Percentiles rank a stretch among this genome's conserved stretches.
Evolutionary conservation across 2,113 vertebrate species (phyloP).

Genomic region (Ciconia maguari): DNA sequence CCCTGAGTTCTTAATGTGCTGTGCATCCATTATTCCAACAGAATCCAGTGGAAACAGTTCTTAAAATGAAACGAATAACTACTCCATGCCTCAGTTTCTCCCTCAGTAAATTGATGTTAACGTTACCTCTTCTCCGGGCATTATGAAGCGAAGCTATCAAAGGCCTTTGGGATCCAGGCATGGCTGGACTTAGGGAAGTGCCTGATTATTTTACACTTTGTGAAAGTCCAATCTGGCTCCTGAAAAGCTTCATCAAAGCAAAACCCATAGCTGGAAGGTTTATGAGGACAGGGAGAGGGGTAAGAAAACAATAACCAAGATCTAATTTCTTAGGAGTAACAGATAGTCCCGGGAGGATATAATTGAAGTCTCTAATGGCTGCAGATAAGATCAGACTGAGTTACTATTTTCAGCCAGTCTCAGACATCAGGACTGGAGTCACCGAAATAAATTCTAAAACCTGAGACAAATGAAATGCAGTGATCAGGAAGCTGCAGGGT

Average conservation of each 20-base stretch:
- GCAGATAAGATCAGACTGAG: constrained; percentile 57
- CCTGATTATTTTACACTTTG: background rate
- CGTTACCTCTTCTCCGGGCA: background rate
- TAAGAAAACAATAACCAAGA: constrained; percentile 32
- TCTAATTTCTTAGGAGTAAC: constrained; percentile 57
- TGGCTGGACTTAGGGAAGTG: background rate
- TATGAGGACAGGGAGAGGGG: constrained; percentile 40
- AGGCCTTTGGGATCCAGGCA: background rate
- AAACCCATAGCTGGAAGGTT: background rate
- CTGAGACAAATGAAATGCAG: constrained; percentile 30
- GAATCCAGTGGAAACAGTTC: background rate
- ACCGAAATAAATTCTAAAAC: constrained; percentile 38
- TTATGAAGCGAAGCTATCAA: background rate
- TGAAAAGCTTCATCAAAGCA: background rate
- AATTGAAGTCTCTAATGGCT: constrained; percentile 29
- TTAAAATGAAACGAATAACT: background rate
- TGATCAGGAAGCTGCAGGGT: background rate
- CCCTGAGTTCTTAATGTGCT: background rate
- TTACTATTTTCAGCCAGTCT: constrained; percentile 48
- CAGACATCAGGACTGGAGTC: constrained; percentile 50
- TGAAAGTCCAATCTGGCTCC: background rate
- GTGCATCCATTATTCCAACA: background rate
- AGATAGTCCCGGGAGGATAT: constrained; percentile 14
- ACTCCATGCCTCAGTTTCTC: background rate
- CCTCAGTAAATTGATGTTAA: background rate